Conservation (phyloP, 2,113 vertebrate species). For the Tachycineta bicolor region DNA sequence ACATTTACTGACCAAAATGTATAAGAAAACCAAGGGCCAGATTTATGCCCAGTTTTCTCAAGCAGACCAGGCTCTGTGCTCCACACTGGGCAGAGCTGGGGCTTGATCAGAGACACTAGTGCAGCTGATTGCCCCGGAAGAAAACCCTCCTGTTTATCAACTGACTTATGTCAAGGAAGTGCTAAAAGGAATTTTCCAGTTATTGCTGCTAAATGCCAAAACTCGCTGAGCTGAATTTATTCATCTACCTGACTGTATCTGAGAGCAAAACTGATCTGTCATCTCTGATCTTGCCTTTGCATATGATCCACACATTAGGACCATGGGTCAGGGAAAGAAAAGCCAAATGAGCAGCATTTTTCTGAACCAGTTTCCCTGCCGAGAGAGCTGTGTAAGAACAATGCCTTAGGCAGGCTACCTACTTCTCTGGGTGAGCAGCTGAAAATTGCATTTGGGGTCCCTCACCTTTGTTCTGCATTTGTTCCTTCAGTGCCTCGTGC, state of each 20-base stretch:
- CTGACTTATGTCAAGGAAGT: conserved; percentile 12
- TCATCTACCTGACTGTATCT: conserved; percentile 35
- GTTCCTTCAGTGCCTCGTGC: neutral
- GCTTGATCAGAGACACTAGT: neutral
- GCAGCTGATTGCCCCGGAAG: neutral
- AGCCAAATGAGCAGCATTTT: conserved; percentile 41
- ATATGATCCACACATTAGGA: conserved; percentile 3
- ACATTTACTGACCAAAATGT: neutral
- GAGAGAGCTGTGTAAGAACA: neutral
- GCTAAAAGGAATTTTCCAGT: conserved; percentile 49
- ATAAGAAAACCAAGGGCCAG: neutral
- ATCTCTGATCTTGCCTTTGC: conserved; percentile 24
- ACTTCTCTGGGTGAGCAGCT: neutral
- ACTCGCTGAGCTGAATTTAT: conserved; percentile 25
- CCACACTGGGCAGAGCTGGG: neutral
- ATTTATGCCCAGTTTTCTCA: neutral
- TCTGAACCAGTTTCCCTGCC: conserved; percentile 22
- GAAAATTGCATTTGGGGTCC: neutral
- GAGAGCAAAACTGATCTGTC: conserved; percentile 44
- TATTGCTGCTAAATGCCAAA: conserved; percentile 34
- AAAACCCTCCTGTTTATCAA: neutral
- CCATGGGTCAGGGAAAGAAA: conserved; percentile 2
- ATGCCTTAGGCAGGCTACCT: conserved; percentile 20
- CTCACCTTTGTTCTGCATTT: neutral
- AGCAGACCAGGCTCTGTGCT: neutral